Conservation (phyloP, 2,113 vertebrate genomes). For the Mormyrus iriodes region DNA sequence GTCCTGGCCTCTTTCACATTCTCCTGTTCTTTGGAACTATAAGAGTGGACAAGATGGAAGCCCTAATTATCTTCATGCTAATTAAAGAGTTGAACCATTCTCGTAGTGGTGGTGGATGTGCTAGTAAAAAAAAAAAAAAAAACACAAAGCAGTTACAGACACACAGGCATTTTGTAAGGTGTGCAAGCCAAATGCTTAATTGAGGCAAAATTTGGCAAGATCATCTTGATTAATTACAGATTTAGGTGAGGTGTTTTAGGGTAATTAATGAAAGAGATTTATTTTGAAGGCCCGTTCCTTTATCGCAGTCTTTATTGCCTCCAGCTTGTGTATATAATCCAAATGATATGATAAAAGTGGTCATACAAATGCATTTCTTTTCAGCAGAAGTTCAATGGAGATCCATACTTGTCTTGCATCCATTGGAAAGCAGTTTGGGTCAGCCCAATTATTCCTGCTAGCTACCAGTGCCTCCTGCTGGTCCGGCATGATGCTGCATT, state of each 20-base stretch:
- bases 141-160: not conserved
- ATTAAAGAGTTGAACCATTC: not conserved
- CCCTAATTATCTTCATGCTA: not conserved
- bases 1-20: not conserved
- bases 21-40: not conserved
- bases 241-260: not conserved
- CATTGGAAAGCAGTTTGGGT: not conserved
- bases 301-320: not conserved
- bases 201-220: not conserved
- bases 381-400: not conserved
- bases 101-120: not conserved
- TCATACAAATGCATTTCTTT: not conserved
- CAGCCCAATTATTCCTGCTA: not conserved
- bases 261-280: not conserved
- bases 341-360: not conserved
- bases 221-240: not conserved
- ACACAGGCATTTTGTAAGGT: not conserved
- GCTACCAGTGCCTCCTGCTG: not conserved
- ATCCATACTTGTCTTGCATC: not conserved
- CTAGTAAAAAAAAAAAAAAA: not conserved
- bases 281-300: not conserved
- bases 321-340: not conserved
- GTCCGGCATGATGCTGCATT: not conserved
- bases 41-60: constrained; percentile 1
- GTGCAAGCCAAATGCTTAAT: not conserved